These are phyloP conservation scores for Ifrita kowaldi DNA, from an alignment of 2,113 vertebrate species.

Conservation along the genomic window DNA sequence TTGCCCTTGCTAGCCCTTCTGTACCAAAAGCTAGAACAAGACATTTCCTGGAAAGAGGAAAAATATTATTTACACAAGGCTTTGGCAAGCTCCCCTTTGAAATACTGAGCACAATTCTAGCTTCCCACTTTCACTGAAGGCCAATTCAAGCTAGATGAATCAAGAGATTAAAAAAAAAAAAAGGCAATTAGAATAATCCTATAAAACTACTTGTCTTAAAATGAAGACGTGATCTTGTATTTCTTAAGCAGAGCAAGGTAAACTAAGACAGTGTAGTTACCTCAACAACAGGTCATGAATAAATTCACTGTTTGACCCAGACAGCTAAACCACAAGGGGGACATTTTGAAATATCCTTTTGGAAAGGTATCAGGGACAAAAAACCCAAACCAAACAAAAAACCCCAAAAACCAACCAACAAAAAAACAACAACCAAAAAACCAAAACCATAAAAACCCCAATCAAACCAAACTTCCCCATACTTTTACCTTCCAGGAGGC, in stretches of 20 bases:
- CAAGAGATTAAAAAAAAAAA: not conserved
- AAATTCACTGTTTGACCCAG: not conserved
- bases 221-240: not conserved
- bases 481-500: not conserved
- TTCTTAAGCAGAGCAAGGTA: not conserved
- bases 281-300: not conserved
- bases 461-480: not conserved
- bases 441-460: accelerated
- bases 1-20: not conserved
- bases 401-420: not conserved
- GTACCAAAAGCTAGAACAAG: not conserved
- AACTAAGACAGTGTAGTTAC: not conserved
- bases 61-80: not conserved
- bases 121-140: not conserved
- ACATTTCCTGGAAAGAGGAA: not conserved
- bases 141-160: not conserved
- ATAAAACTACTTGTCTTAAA: not conserved
- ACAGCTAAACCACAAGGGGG: not conserved
- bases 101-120: not conserved
- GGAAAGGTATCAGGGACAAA: not conserved
- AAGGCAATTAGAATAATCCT: not conserved
- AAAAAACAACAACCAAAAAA: not conserved
- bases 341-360: not conserved
- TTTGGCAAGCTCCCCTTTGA: not conserved
- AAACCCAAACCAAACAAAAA: not conserved